Base-by-base conservation (phyloP, 2,888 invertebrate species). In the Xanthia togata region DNA sequence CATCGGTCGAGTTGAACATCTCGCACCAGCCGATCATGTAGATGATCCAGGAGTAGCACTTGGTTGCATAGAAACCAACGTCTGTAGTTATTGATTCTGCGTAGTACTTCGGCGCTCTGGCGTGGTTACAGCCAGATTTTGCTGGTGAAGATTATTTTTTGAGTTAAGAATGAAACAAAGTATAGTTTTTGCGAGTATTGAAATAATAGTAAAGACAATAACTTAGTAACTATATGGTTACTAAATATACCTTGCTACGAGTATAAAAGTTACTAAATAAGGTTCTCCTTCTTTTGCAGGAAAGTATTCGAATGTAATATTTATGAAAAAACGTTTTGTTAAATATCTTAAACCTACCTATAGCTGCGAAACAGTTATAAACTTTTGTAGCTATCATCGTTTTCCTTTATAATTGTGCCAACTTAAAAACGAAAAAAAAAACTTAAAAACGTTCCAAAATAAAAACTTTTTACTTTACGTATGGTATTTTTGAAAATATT, bases 121-220 rank as follows among this genome's bases (percentile, higher is more conserved):
- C 96, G 86, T 98, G 97, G 84, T 97, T 97, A 86, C 97, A 97
- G 9, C 97, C 95, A 0, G 97, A 97, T 67, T 95, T 93, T 74
- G 96, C 97, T 97, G 81, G 50, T 90, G 83, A 69, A 38, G 31
- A 31, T 59, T 3, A 31, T 31, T 59, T 26, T 59, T 59, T 17
- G 8, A 26, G 26, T 57, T 26, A 6, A 17, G 26, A 26, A 26
- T 31, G 17, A 17, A 17, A 17, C 31, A 26, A 31, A 31, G 26
- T 59, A 57, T 11, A 57, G 55, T 26, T 57, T 57, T 50, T 20
- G 8, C 20, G 55, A 59, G 17, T 26, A 31, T 17, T 31, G 31
- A 59, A 31, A 20, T 9, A 60, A 9, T 60, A 35, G 20, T 60
- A 20, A 60, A 35, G 31, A 31, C 31, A 9, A 31, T 20, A 17